Percentiles rank a stretch among this genome's conserved stretches.
Conservation (phyloP, 2,113 vertebrate species). For the Pseudolaguvia tuberculata region DNA sequence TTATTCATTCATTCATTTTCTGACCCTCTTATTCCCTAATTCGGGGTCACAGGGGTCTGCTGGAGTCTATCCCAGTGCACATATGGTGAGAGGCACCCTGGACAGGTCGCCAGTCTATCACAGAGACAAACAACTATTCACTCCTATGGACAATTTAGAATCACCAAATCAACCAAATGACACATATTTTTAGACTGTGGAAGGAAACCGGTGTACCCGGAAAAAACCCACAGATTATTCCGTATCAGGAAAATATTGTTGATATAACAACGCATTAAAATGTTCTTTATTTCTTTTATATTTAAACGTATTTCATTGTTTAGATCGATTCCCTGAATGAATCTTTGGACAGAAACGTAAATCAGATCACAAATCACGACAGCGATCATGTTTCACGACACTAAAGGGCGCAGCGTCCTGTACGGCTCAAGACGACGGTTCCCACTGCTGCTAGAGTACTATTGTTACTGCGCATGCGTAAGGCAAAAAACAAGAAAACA, state of each 20-base stretch:
- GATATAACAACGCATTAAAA: no score
- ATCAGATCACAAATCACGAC: neutral
- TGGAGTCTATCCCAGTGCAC: no score
- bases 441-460: neutral
- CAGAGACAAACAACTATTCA: no score
- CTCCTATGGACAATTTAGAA: neutral
- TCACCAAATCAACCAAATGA: no score
- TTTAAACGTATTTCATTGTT: neutral
- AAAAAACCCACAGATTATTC: neutral
- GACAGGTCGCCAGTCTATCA: no score
- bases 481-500: neutral
- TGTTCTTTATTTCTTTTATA: neutral
- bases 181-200: no score
- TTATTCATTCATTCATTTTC: no score
- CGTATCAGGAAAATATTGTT: neutral
- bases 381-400: neutral
- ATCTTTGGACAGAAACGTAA: neutral
- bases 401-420: neutral
- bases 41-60: no score
- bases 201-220: no score
- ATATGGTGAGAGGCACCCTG: no score
- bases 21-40: no score
- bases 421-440: neutral
- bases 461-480: slow-evolving; percentile 1
- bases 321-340: no score